Evolutionary conservation across 2,888 invertebrate genomes (phyloP).

Genomic region (Nephrotoma flavescens): DNA sequence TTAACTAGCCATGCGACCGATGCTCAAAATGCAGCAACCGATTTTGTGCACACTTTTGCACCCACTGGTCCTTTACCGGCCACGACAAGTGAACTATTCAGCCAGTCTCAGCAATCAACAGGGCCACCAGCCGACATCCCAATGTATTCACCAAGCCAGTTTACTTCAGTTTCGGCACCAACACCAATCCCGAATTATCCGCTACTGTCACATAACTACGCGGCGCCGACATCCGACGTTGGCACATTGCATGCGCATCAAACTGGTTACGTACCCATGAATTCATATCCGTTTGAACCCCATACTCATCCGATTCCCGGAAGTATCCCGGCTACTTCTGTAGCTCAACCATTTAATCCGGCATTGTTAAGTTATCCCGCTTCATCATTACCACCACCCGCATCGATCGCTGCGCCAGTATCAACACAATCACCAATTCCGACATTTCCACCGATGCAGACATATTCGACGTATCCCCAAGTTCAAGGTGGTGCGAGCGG

Average conservation of each 20-base stretch:
- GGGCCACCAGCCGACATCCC: constrained; percentile 14
- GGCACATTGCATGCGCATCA: constrained; percentile 19
- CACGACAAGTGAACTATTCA: neutral
- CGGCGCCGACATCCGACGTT: neutral
- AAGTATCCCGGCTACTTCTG: neutral
- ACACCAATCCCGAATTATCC: constrained; percentile 31
- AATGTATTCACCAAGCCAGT: constrained; percentile 29
- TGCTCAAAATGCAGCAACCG: neutral
- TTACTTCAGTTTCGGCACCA: constrained; percentile 31
- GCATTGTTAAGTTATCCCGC: constrained; percentile 11
- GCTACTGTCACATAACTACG: neutral
- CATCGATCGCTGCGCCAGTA: constrained; percentile 32
- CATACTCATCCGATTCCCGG: constrained; percentile 15
- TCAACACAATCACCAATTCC: constrained; percentile 27
- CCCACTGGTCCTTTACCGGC: neutral
- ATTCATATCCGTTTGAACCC: neutral
- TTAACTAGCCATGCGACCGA: neutral
- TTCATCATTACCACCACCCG: neutral
- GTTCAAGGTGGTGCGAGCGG: constrained; percentile 17
- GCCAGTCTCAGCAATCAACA: neutral
- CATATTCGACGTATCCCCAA: constrained; percentile 21
- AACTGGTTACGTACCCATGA: neutral
- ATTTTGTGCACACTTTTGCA: neutral
- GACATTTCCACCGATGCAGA: constrained; percentile 18
- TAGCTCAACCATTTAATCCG: constrained; percentile 8